phyloP scores from a whole-genome alignment of 2,113 vertebrate species.

The Datnioides undecimradiatus region DNA sequence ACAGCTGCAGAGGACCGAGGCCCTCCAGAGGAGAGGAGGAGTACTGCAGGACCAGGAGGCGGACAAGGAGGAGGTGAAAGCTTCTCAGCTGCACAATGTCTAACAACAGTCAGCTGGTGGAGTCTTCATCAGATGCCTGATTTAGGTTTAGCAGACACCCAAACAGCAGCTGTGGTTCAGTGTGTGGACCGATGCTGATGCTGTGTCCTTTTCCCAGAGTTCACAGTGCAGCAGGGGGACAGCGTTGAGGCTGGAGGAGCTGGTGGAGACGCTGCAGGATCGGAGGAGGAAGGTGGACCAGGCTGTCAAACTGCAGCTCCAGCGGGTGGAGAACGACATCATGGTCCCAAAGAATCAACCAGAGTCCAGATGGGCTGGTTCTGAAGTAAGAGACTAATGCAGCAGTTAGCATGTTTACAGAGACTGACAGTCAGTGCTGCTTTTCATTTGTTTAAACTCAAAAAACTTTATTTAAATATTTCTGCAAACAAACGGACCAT shows the following conservation, averaged over 20 bases:
- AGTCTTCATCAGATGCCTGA: neutral
- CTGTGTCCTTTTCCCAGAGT: slow-evolving; percentile 1
- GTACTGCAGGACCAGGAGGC: slow-evolving; percentile 57
- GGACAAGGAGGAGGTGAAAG: slow-evolving; percentile 38
- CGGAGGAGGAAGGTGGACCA: slow-evolving; percentile 87
- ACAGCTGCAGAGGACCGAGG: slow-evolving; percentile 85
- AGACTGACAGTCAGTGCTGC: too few species aligned
- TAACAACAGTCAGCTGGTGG: neutral
- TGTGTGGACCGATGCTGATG: neutral
- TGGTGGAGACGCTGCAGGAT: slow-evolving; percentile 92
- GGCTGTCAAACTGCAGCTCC: slow-evolving; percentile 79
- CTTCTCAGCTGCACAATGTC: neutral
- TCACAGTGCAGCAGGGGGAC: slow-evolving; percentile 47
- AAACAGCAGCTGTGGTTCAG: too few species aligned
- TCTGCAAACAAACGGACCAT: too few species aligned
- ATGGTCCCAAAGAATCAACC: neutral
- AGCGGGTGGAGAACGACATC: slow-evolving; percentile 76
- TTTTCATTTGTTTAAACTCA: too few species aligned
- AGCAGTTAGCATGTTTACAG: neutral
- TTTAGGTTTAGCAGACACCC: neutral
- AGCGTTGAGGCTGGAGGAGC: slow-evolving; percentile 85
- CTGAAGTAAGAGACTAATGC: neutral
- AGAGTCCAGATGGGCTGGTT: neutral
- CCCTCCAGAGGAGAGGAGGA: slow-evolving; percentile 80
- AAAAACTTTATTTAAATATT: too few species aligned